Evolutionary conservation across 2,113 vertebrate genomes (phyloP), one percentile per base, ranked within the genome.

Genomic region (Tenrec ecaudatus): DNA sequence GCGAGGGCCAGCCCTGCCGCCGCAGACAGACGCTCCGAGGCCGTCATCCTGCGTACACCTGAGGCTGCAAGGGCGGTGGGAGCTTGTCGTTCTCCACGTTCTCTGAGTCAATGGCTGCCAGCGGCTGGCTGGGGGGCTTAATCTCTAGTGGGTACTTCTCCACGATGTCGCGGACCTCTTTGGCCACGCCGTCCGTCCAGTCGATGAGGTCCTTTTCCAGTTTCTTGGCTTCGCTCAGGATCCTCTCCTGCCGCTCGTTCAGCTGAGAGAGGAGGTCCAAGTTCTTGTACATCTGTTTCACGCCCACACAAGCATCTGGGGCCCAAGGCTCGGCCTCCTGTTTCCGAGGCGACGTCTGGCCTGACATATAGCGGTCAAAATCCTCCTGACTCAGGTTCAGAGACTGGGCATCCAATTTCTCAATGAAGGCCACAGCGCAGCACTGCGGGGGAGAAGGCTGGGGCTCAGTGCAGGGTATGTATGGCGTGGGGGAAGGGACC

Each of bases 371-470:
- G 58, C 99, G 99, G 97, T 99, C 99, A 75, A 99, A 99, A 92
- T 99, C 99, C 92, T 99, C 99, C 27, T 98, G 98, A 95, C 99
- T 99, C 79, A 99, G 98, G 79, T 99, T 99, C 90, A 99, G 97
- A 17, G 99, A 99, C 96, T 99, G 99, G 95, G 98, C 99, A 20
- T 99, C 99, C 97, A 99, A 92, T 94, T 99, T 99, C 94, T 99
- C 99, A 71, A 99, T 99, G 96, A 99, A 99, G 96, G 99, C 99
- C 93, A 99, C 98, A 0, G 99, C 99, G 75, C 99, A 99, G 97
- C 99, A 99, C 99, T 99, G 82, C 25, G 92, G 95, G 91, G 60
- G 82, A 85, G 95, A 43, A 96, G 69, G 89, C 89, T 0, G 8
- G 91, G 58, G 6, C 80, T 92, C 82, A 89, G 11, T 62, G 47